Evolutionary conservation across 2,113 vertebrate species (phyloP).

Genomic region (Corynorhinus townsendii): DNA sequence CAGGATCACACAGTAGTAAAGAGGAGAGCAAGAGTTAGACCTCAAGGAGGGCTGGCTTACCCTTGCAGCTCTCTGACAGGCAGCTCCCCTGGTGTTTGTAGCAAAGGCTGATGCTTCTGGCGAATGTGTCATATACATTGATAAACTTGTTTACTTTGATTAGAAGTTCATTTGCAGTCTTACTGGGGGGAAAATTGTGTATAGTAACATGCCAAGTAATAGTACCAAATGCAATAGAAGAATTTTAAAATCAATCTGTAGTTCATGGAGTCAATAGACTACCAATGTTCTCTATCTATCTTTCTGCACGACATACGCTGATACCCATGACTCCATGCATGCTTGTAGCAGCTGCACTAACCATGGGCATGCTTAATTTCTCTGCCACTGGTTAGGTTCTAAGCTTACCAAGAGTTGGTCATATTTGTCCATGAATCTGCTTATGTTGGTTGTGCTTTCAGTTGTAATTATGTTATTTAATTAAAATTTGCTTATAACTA

Average conservation of each 20-base stretch:
- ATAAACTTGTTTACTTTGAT: neutral
- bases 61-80: neutral
- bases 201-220: neutral
- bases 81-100: accelerated
- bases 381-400: neutral
- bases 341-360: neutral
- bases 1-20: neutral
- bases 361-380: accelerated
- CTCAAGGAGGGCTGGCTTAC: neutral
- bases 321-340: accelerated
- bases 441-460: neutral
- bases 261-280: neutral
- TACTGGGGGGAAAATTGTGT: neutral
- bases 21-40: accelerated
- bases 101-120: neutral
- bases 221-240: neutral
- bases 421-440: neutral
- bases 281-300: neutral
- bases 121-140: accelerated
- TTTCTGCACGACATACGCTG: accelerated
- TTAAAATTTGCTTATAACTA: neutral
- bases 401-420: neutral
- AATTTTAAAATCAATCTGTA: neutral
- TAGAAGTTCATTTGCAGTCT: neutral
- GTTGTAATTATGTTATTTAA: neutral